Percentiles rank a stretch among this genome's conserved stretches.
These are phyloP conservation scores for Palythoa grandiflora DNA, from an alignment of 92 coral and sea anemone species.

Conservation along the genomic window DNA sequence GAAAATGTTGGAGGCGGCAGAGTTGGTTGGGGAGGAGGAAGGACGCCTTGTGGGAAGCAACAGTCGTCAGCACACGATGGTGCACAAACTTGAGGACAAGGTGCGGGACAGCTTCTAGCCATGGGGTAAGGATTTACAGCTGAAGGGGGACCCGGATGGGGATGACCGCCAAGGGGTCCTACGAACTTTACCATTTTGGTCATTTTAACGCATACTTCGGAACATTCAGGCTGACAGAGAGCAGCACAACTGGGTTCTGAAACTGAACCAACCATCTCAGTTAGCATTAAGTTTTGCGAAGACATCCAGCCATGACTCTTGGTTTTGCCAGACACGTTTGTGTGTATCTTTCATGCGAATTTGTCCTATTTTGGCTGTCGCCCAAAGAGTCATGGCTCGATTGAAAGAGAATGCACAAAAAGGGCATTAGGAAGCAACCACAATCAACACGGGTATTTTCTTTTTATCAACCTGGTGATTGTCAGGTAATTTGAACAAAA, in stretches of 20 bases:
- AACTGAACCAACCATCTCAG: constrained; percentile 47
- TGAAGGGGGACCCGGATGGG: constrained; percentile 89
- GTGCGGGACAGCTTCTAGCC: constrained; percentile 71
- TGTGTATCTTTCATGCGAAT: background rate
- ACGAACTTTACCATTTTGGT: constrained; percentile 27
- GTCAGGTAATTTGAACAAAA: background rate
- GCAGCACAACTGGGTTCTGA: constrained; percentile 56
- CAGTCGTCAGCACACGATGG: constrained; percentile 82
- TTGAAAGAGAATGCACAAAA: constrained; percentile 33
- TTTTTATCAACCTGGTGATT: constrained; percentile 41
- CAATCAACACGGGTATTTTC: constrained; percentile 62
- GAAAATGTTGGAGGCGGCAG: constrained; percentile 55
- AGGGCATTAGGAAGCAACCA: constrained; percentile 50
- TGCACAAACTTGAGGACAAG: constrained; percentile 81
- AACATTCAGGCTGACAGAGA: constrained; percentile 48
- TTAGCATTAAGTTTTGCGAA: constrained; percentile 83
- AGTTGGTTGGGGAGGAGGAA: constrained; percentile 54
- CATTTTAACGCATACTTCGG: constrained; percentile 37
- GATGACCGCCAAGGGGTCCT: constrained; percentile 83
- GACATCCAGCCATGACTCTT: constrained; percentile 14
- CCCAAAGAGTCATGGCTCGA: constrained; percentile 6
- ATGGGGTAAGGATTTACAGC: constrained; percentile 81
- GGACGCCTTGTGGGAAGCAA: constrained; percentile 49
- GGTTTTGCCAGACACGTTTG: too few relatives aligned
- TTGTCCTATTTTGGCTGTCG: background rate